Percentiles rank a stretch among this genome's conserved stretches.
These are phyloP conservation scores for Megastigmus dorsalis DNA, from an alignment of 2,888 invertebrate species.

Conservation along the genomic window DNA sequence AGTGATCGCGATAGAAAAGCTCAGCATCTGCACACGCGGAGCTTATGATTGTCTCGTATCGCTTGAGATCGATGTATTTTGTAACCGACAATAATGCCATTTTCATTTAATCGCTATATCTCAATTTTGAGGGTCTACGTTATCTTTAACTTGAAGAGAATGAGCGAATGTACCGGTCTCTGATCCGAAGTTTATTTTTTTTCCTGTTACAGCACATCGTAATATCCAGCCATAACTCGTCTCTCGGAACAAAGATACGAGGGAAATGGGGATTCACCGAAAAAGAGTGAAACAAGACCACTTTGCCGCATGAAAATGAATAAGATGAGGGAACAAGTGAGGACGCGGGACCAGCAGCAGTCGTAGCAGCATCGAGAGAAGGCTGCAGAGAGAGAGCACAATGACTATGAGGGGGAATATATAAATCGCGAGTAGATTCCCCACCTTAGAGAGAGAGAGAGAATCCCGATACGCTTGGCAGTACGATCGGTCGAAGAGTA, in stretches of 20 bases:
- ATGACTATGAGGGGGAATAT: constrained; percentile 36
- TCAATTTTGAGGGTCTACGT: too few species aligned
- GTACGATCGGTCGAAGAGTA: constrained; percentile 51
- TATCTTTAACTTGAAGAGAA: too few species aligned
- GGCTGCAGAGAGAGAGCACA: not conserved
- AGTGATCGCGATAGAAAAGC: too few species aligned
- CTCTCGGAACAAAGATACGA: not conserved
- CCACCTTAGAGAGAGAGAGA: constrained; percentile 40
- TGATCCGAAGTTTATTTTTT: too few species aligned
- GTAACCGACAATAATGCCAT: too few species aligned
- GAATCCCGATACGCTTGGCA: constrained; percentile 47
- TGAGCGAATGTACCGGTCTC: too few species aligned
- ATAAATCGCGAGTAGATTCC: constrained; percentile 54
- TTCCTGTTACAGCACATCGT: constrained; percentile 14
- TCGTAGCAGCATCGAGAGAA: not conserved
- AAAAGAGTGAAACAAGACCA: not conserved
- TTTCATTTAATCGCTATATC: too few species aligned
- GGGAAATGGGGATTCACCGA: not conserved
- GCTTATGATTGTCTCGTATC: too few species aligned
- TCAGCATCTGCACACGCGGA: too few species aligned
- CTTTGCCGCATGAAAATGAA: constrained; percentile 9
- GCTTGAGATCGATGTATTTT: too few species aligned
- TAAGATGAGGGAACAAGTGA: not conserved
- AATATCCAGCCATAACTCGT: not conserved
- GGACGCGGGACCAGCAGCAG: not conserved